Percentiles rank a stretch among this genome's conserved stretches.
Evolutionary conservation across 2,797 vertebrate species (phyloP).

Genomic region (Halcyon badia): DNA sequence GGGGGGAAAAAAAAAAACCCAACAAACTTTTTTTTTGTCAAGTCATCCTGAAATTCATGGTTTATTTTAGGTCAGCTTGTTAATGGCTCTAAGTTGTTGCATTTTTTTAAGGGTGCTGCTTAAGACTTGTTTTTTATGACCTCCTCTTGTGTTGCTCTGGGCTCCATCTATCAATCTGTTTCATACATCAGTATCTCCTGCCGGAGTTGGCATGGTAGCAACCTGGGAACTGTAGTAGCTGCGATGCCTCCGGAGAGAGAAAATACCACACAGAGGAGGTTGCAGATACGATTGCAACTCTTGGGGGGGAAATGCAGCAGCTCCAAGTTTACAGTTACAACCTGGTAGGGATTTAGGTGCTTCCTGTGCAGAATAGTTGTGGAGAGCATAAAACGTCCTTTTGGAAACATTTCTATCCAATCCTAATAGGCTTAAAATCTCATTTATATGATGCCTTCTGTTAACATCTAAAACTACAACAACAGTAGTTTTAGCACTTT

Average conservation of each 20-base stretch:
- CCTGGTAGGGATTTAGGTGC: not conserved
- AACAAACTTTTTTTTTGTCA: conserved; percentile 5
- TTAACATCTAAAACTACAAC: not conserved
- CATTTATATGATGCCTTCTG: not conserved
- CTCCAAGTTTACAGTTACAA: not conserved
- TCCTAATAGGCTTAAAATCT: not conserved
- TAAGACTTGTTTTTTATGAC: not conserved
- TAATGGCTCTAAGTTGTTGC: not conserved
- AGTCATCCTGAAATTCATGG: conserved; percentile 44
- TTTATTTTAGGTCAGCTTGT: conserved; percentile 63
- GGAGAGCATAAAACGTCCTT: not conserved
- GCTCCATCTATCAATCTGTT: not conserved
- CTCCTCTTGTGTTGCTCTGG: not conserved
- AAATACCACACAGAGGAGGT: not conserved
- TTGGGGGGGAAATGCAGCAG: not conserved
- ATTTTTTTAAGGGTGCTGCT: not conserved
- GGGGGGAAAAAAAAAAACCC: not conserved
- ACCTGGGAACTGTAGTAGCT: not conserved
- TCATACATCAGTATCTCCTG: not conserved
- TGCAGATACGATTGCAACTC: not conserved
- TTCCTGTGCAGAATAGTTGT: not conserved
- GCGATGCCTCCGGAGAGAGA: not conserved
- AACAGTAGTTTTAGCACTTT: not conserved
- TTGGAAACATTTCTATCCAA: not conserved
- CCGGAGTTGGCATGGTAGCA: not conserved